A percentile compares a stretch with the other conserved stretches of the same genome.
phyloP scores from a whole-genome alignment of 2,888 invertebrate species.

The Thalpophila matura region DNA sequence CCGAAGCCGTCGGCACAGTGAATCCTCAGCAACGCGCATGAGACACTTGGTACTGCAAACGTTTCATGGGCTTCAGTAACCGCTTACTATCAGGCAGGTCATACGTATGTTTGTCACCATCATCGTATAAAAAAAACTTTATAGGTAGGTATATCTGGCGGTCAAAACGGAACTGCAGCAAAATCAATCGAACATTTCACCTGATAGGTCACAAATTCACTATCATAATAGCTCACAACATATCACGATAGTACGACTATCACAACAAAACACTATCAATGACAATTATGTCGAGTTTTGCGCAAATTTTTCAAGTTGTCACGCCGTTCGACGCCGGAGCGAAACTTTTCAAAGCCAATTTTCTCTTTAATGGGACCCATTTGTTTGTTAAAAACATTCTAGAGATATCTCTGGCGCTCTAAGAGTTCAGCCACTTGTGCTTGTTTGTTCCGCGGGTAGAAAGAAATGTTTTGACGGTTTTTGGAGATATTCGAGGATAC shows the following conservation, averaged over 20 bases:
- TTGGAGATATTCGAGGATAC: conserved; percentile 5
- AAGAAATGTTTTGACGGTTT: conserved; percentile 34
- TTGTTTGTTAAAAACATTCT: conserved; percentile 79
- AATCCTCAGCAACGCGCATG: too few species aligned
- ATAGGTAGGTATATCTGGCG: too few species aligned
- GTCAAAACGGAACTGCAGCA: too few species aligned
- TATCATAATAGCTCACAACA: not conserved
- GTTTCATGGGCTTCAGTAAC: too few species aligned
- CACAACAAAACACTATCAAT: conserved; percentile 61
- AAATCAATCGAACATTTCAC: not conserved
- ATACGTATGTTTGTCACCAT: too few species aligned
- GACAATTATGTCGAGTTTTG: conserved; percentile 63
- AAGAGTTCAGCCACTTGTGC: conserved; percentile 40
- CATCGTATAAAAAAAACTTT: too few species aligned
- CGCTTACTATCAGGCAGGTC: too few species aligned
- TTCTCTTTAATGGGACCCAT: conserved; percentile 81
- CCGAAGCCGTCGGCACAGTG: too few species aligned
- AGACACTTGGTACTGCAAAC: too few species aligned
- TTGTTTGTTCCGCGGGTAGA: conserved; percentile 34
- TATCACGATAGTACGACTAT: not conserved
- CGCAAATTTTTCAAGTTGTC: conserved; percentile 79
- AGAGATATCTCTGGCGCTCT: conserved; percentile 57
- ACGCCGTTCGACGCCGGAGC: conserved; percentile 55
- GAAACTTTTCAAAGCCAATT: conserved; percentile 81
- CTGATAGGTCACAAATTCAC: not conserved